phyloP scores from a whole-genome alignment of 2,888 invertebrate species.

The Cerastis leucographa region DNA sequence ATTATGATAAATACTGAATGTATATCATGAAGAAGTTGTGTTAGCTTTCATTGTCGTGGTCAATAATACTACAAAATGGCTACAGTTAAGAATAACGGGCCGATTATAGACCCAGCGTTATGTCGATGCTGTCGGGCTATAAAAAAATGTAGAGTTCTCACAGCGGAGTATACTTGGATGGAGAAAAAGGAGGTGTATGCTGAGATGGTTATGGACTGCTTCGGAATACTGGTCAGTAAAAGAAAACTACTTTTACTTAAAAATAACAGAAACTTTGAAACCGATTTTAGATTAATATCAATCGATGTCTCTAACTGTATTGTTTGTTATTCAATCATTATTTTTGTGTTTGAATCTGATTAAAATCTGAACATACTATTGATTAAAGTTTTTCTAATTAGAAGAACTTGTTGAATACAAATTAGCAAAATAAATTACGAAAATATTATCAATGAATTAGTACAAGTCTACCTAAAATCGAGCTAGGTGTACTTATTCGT shows the following conservation, averaged over 20 bases:
- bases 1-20: slow-evolving; percentile 60
- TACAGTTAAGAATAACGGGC: slow-evolving; percentile 82
- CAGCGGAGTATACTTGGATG: slow-evolving; percentile 86
- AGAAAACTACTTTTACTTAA: background rate
- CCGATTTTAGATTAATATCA: background rate
- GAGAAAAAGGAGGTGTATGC: slow-evolving; percentile 86
- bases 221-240: slow-evolving; percentile 83
- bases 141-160: slow-evolving; percentile 87
- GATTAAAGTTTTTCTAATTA: background rate
- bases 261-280: background rate
- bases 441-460: background rate
- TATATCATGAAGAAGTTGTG: slow-evolving; percentile 53
- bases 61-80: slow-evolving; percentile 75
- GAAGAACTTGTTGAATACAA: background rate
- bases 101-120: slow-evolving; percentile 85
- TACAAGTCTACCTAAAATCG: background rate
- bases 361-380: background rate
- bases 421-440: background rate
- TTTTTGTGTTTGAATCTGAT: background rate
- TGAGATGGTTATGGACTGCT: slow-evolving; percentile 89
- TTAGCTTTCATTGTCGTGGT: slow-evolving; percentile 8
- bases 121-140: slow-evolving; percentile 87
- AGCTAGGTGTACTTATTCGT: too few species aligned
- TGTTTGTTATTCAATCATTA: background rate
- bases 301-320: background rate